Base-by-base conservation (phyloP, 2,888 invertebrate genomes). In the Andrena bicolor region DNA sequence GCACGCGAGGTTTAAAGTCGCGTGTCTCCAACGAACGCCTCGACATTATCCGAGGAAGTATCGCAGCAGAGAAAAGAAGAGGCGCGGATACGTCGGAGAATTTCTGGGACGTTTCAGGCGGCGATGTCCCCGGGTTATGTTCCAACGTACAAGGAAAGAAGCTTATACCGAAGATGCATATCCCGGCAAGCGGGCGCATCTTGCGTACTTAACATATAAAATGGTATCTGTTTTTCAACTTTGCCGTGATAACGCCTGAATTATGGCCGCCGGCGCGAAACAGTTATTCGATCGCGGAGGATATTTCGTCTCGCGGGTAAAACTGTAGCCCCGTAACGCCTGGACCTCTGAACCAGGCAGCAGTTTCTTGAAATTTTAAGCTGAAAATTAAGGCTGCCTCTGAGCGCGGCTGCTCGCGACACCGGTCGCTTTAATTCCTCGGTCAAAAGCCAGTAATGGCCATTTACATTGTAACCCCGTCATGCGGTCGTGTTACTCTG, bases 131-230 rank as follows among this genome's bases (percentile, higher is more conserved):
- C 72, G 66, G 87, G 89, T 89, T 85, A 85, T 77, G 78, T 81
- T 82, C 78, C 81, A 53, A 20, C 78, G 76, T 89, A 89, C 89
- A 89, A 82, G 87, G 84, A 88, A 89, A 88, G 87, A 68, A 86
- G 86, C 89, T 89, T 88, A 89, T 83, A 77, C 72, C 69, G 69
- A 76, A 82, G 83, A 88, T 87, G 84, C 81, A 86, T 83, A 84
- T 81, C 80, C 73, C 75, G 65, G 32, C 60, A 72, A 68, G 48
- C 64, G 63, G 35, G 65, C 76, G 56, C 82, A 56, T 74, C 74
- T 56, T 60, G 65, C 63, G 74, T 80, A 61, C 82, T 86, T 86
- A 84, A 84, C 84, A 78, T 80, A 82, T 73, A 86, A 84, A 86
- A 85, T 75, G 83, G 69, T 85, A 85, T 76, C 81, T 73, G 85